Percentiles rank a stretch among this genome's conserved stretches.
These are phyloP conservation scores for Brachyhypopomus gauderio DNA, from an alignment of 2,113 vertebrate species.

Conservation along the genomic window DNA sequence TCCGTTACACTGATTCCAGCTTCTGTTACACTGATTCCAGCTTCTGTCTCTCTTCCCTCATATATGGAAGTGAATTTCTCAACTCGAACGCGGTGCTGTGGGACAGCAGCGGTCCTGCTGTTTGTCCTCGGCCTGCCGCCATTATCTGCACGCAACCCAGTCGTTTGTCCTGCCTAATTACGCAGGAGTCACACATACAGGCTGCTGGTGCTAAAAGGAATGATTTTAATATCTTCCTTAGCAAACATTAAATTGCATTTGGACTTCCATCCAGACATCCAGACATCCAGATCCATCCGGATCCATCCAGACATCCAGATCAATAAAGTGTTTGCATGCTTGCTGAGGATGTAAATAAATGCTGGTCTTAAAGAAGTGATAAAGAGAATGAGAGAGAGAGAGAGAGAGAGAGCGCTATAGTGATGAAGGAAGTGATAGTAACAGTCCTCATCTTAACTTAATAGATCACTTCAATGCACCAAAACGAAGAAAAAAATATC, in stretches of 20 bases:
- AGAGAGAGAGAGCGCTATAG: slow-evolving; percentile 8
- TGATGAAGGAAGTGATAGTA: slow-evolving; percentile 9
- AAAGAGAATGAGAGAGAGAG: slow-evolving; percentile 6
- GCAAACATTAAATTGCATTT: slow-evolving; percentile 59
- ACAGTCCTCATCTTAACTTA: not conserved
- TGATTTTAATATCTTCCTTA: slow-evolving; percentile 58
- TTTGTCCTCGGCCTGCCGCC: slow-evolving; percentile 38
- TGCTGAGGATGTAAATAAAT: slow-evolving; percentile 46
- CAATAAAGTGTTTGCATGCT: slow-evolving; percentile 48
- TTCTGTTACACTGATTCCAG: slow-evolving; percentile 19
- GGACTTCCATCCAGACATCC: slow-evolving; percentile 30
- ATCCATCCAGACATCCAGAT: too few species aligned
- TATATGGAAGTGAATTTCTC: slow-evolving; percentile 38
- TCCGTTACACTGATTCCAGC: not conserved
- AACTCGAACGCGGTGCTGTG: too few species aligned
- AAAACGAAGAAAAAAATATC: not conserved
- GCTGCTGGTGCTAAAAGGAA: slow-evolving; percentile 43
- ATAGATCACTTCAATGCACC: too few species aligned
- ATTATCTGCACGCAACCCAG: slow-evolving; percentile 26
- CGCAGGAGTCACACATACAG: slow-evolving; percentile 40
- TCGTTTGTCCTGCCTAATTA: slow-evolving; percentile 44
- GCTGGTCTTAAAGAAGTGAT: slow-evolving; percentile 45
- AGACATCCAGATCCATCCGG: too few species aligned
- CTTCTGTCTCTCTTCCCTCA: slow-evolving; percentile 39
- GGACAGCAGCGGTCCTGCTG: slow-evolving; percentile 11